Evolutionary conservation across 2,797 vertebrate species (phyloP).

Genomic region (Pygocentrus nattereri): DNA sequence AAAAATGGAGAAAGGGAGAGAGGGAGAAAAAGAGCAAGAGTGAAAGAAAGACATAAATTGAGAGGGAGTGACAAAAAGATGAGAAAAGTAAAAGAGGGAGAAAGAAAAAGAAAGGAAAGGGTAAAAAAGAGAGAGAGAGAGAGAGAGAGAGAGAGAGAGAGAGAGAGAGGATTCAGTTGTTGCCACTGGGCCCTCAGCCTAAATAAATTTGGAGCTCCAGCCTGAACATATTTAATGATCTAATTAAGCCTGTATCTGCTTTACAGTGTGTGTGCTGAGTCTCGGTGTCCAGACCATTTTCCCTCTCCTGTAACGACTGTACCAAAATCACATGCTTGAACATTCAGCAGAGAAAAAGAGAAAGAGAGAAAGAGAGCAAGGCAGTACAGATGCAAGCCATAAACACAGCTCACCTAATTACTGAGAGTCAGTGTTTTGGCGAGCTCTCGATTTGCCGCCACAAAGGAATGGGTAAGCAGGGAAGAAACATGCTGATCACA

Average conservation of each 20-base stretch:
- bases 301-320: conserved; percentile 20
- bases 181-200: conserved; percentile 30
- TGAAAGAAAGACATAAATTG: too few relatives aligned
- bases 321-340: conserved; percentile 41
- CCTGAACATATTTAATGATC: conserved; percentile 54
- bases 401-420: conserved; percentile 61
- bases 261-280: conserved; percentile 20
- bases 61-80: conserved; percentile 10
- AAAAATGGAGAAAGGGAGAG: not conserved
- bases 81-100: too few relatives aligned
- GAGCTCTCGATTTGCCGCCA: conserved; percentile 41
- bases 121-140: conserved; percentile 30
- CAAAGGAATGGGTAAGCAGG: conserved; percentile 42
- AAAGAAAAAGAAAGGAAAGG: conserved; percentile 7
- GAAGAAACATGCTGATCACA: conserved; percentile 59
- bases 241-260: conserved; percentile 48
- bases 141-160: conserved; percentile 39
- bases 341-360: conserved; percentile 34
- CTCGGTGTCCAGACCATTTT: conserved; percentile 15
- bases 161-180: not conserved
- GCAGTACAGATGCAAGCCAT: conserved; percentile 36
- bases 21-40: conserved; percentile 26
- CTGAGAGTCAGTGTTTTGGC: conserved; percentile 51
- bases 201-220: conserved; percentile 39
- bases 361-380: not conserved